Conservation (phyloP, 2,113 vertebrate species). For the Perca flavescens region DNA sequence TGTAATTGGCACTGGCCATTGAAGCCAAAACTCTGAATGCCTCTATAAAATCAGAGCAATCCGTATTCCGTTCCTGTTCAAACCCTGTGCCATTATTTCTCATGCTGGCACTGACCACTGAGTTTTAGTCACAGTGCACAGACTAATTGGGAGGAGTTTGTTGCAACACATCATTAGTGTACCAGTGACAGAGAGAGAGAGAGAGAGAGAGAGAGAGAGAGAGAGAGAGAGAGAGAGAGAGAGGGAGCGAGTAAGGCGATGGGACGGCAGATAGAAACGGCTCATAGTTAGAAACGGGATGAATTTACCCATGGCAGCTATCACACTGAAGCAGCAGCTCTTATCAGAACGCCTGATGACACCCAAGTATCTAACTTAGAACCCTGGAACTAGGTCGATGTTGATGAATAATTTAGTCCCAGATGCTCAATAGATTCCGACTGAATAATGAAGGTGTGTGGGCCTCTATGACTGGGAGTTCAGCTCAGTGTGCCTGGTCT, state of each 20-base stretch:
- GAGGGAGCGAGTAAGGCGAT: conserved; percentile 2
- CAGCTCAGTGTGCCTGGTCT: conserved; percentile 75
- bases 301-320: conserved; percentile 63
- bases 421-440: conserved; percentile 84
- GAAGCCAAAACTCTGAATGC: conserved; percentile 25
- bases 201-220: no score
- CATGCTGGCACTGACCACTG: conserved; percentile 53
- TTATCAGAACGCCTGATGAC: conserved; percentile 76
- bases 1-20: conserved; percentile 25
- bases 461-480: conserved; percentile 74
- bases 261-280: conserved; percentile 35
- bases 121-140: conserved; percentile 42
- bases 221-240: neutral
- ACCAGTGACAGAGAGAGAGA: conserved; percentile 19
- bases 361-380: conserved; percentile 80
- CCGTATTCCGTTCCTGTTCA: conserved; percentile 38
- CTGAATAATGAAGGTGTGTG: conserved; percentile 82
- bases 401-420: conserved; percentile 84
- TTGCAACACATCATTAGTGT: conserved; percentile 77
- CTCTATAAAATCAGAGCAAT: conserved; percentile 28
- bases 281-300: conserved; percentile 46
- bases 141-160: conserved; percentile 76
- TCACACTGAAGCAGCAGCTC: conserved; percentile 65
- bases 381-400: conserved; percentile 82
- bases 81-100: conserved; percentile 57